A percentile compares a stretch with the other conserved stretches of the same genome.
Evolutionary conservation across 2,113 vertebrate genomes (phyloP).

Genomic region (Zootoca vivipara): DNA sequence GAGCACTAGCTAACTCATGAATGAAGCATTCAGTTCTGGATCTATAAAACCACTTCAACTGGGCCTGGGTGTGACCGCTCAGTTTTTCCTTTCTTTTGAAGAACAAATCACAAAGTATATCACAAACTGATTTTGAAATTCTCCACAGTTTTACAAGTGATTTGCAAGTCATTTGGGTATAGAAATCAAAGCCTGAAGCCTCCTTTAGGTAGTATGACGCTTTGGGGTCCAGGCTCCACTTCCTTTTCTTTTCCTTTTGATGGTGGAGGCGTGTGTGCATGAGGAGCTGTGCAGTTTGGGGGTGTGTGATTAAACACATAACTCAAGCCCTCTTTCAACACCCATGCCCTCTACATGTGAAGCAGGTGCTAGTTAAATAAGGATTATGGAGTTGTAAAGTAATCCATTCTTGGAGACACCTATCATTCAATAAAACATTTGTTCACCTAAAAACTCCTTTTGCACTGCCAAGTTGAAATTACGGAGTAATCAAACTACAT

Average conservation of each 20-base stretch:
- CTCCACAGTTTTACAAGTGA: background rate
- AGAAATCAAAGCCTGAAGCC: background rate
- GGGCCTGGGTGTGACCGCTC: background rate
- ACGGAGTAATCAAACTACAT: rapidly evolving
- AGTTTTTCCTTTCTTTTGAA: background rate
- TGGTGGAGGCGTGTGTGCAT: too few relatives aligned
- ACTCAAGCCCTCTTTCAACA: too few relatives aligned
- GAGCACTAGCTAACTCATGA: background rate
- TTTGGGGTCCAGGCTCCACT: too few relatives aligned
- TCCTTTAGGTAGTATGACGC: too few relatives aligned
- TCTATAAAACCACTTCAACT: background rate
- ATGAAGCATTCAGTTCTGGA: background rate
- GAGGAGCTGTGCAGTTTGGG: too few relatives aligned
- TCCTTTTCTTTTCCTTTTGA: too few relatives aligned
- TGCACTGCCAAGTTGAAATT: background rate
- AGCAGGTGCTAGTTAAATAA: background rate
- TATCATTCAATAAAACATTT: conserved; percentile 14
- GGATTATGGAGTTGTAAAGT: background rate
- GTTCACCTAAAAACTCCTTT: background rate
- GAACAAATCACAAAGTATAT: background rate
- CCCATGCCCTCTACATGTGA: too few relatives aligned
- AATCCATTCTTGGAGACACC: background rate
- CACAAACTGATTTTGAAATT: background rate
- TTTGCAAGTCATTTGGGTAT: background rate
- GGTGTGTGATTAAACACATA: too few relatives aligned